phyloP scores from a whole-genome alignment of 2,888 invertebrate species.

The Tiphia femorata region DNA sequence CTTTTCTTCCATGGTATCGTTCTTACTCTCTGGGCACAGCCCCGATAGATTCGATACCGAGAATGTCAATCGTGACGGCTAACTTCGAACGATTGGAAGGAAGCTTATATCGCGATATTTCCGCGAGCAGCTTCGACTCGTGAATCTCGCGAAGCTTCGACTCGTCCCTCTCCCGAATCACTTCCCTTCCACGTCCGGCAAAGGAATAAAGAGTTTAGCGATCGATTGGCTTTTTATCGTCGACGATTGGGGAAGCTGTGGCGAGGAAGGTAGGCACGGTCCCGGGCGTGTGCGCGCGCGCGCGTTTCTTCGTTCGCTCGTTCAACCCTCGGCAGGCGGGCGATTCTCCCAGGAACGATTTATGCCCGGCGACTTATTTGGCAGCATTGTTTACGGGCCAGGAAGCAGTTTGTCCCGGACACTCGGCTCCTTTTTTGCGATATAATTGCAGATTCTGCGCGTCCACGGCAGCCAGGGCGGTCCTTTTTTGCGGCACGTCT shows the following conservation, averaged over 20 bases:
- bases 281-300: conserved; percentile 1
- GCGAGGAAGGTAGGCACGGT: conserved; percentile 5
- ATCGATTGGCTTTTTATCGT: conserved; percentile 45
- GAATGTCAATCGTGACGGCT: conserved; percentile 8
- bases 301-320: background rate
- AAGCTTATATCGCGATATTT: conserved; percentile 26
- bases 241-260: conserved; percentile 20
- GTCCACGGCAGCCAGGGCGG: conserved; percentile 44
- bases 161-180: background rate
- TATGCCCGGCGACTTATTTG: conserved; percentile 52
- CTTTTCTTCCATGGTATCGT: background rate
- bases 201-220: conserved; percentile 45
- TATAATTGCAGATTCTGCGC: conserved; percentile 58
- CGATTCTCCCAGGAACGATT: conserved; percentile 40
- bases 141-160: conserved; percentile 28
- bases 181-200: conserved; percentile 9
- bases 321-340: background rate
- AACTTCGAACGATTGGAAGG: conserved; percentile 7
- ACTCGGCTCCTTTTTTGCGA: conserved; percentile 50
- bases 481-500: conserved; percentile 50
- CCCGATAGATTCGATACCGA: conserved; percentile 9
- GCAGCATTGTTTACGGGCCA: conserved; percentile 52
- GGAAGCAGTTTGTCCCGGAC: conserved; percentile 51
- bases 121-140: conserved; percentile 12
- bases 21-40: no score